These are phyloP conservation scores for Zygaena filipendulae DNA, from an alignment of 2,888 invertebrate genomes.

Conservation along the genomic window DNA sequence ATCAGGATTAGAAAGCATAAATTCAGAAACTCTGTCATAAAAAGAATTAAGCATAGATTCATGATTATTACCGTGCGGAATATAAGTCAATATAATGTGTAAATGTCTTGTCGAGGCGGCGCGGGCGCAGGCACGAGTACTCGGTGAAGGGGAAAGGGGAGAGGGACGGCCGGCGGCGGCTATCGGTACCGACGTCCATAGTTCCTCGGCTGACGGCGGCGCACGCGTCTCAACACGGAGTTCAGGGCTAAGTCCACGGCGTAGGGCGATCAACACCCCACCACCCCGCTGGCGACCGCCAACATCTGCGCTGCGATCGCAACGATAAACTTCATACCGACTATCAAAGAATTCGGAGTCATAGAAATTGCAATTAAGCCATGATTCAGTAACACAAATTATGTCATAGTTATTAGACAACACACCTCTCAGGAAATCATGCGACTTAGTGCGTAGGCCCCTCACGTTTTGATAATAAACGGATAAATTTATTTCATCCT, in stretches of 20 bases:
- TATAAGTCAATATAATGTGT: constrained; percentile 6
- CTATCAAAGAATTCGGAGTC: constrained; percentile 4
- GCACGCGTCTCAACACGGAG: constrained; percentile 3
- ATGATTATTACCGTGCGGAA: constrained; percentile 8
- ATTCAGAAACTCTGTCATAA: constrained; percentile 4
- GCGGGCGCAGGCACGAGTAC: not conserved
- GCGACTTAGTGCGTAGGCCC: constrained; percentile 6
- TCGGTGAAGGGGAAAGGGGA: constrained; percentile 2
- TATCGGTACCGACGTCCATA: constrained; percentile 6
- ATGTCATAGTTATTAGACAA: constrained; percentile 4
- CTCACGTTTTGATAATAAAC: constrained; percentile 8
- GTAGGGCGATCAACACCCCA: constrained; percentile 7
- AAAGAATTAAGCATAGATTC: constrained; percentile 4
- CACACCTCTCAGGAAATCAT: constrained; percentile 3
- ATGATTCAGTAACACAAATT: constrained; percentile 6
- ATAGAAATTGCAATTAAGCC: constrained; percentile 3
- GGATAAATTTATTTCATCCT: too few relatives aligned
- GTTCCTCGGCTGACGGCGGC: constrained; percentile 3
- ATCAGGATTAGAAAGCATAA: constrained; percentile 3
- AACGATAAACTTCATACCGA: constrained; percentile 5
- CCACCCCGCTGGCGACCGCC: constrained; percentile 1
- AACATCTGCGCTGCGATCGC: too few relatives aligned
- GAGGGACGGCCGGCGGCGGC: not conserved
- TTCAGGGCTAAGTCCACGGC: constrained; percentile 1
- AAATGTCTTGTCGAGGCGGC: not conserved